These are phyloP conservation scores for Tarsius wallacei DNA, from an alignment of 2,797 vertebrate genomes.

Conservation along the genomic window DNA sequence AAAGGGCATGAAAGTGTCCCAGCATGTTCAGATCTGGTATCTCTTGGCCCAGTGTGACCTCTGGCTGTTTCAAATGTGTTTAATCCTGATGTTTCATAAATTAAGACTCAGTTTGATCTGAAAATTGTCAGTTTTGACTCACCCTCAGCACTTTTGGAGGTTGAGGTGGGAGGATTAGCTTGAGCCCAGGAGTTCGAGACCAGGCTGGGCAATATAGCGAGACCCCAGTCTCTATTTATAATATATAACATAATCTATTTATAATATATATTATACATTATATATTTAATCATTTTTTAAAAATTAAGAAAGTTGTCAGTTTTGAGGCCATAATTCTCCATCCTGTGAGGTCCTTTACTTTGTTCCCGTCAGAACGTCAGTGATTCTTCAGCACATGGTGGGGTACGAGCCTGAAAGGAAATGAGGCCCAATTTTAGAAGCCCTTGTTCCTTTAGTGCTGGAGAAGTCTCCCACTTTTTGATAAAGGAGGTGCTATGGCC, in stretches of 20 bases:
- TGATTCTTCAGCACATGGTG: neutral
- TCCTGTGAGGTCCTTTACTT: neutral
- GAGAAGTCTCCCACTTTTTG: neutral
- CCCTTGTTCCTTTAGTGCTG: neutral
- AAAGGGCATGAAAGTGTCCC: neutral
- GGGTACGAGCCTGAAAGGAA: neutral
- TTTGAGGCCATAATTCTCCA: neutral
- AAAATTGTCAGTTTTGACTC: neutral
- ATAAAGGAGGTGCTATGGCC: neutral
- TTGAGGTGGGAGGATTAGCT: neutral
- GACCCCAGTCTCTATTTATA: neutral
- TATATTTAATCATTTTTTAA: too few species aligned
- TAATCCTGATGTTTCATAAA: constrained; percentile 5
- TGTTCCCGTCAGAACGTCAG: neutral
- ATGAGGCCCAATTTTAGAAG: neutral
- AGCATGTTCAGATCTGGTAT: neutral
- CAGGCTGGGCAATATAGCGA: neutral
- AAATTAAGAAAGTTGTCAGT: neutral
- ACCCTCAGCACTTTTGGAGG: neutral
- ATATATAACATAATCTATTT: too few species aligned
- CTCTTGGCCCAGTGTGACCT: neutral
- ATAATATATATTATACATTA: too few species aligned
- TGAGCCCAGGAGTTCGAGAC: neutral
- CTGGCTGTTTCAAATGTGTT: neutral
- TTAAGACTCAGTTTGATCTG: neutral